Percentiles rank a stretch among this genome's conserved stretches.
phyloP scores from a whole-genome alignment of 1,140 invertebrate species.

The Zaprionus nigranus region DNA sequence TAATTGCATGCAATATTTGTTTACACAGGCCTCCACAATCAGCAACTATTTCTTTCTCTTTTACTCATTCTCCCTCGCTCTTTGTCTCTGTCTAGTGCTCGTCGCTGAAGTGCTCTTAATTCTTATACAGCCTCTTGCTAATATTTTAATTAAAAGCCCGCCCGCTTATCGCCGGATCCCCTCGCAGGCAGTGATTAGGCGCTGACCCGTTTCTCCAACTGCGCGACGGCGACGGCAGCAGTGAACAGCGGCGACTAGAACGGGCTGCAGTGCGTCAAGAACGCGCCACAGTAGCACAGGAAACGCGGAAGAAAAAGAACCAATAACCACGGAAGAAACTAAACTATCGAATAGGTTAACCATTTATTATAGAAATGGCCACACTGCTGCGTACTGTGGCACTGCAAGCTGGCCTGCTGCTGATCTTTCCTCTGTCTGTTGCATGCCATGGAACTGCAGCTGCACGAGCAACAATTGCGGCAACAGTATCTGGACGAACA shows the following conservation, averaged over 20 bases:
- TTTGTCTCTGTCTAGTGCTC: background rate
- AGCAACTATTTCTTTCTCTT: background rate
- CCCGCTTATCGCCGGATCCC: constrained; percentile 40
- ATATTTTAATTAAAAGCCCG: constrained; percentile 50
- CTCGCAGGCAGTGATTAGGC: constrained; percentile 41
- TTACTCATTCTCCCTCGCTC: background rate
- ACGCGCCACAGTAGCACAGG: background rate
- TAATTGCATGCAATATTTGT: background rate
- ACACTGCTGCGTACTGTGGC: constrained; percentile 45
- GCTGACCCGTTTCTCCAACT: constrained; percentile 50
- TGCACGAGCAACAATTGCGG: constrained; percentile 65
- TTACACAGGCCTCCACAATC: background rate
- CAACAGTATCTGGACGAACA: constrained; percentile 63
- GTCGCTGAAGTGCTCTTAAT: constrained; percentile 44
- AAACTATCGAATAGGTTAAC: background rate
- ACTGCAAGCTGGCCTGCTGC: constrained; percentile 47
- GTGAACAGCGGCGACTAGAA: constrained; percentile 59
- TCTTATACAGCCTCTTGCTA: constrained; percentile 32
- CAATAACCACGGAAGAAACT: background rate
- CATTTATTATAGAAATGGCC: constrained; percentile 42
- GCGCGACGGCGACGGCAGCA: constrained; percentile 38
- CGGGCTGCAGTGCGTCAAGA: constrained; percentile 34
- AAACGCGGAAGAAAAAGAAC: background rate
- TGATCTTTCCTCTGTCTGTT: constrained; percentile 59
- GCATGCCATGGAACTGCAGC: constrained; percentile 59